Evolutionary conservation across 2,113 vertebrate genomes (phyloP).

Genomic region (Ahaetulla prasina): DNA sequence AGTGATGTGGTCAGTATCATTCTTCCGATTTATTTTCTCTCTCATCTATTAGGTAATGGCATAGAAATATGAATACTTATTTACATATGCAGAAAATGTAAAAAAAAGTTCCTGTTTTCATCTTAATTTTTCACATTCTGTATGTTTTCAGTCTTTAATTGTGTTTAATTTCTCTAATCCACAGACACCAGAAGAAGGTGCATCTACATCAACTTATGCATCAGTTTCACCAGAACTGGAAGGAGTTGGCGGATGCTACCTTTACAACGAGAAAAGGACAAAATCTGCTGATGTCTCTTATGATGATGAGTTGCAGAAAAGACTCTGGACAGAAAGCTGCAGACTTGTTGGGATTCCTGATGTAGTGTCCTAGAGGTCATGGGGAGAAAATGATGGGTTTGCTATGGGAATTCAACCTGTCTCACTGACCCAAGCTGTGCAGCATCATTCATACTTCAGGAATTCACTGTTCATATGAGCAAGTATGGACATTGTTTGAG

Average conservation of each 20-base stretch:
- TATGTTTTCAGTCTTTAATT: background rate
- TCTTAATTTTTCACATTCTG: background rate
- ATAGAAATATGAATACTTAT: background rate
- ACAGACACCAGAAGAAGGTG: constrained; percentile 85
- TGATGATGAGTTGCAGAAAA: constrained; percentile 71
- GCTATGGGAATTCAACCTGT: constrained; percentile 42
- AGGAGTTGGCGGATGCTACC: constrained; percentile 79
- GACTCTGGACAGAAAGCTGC: constrained; percentile 84
- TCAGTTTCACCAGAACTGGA: constrained; percentile 76
- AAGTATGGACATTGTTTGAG: constrained; percentile 56
- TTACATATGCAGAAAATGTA: background rate
- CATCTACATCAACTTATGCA: constrained; percentile 75
- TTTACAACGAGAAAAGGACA: constrained; percentile 79
- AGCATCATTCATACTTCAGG: constrained; percentile 54
- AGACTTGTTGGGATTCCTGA: constrained; percentile 69
- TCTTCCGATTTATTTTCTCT: background rate
- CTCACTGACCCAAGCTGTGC: constrained; percentile 41
- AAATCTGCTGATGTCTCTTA: constrained; percentile 71
- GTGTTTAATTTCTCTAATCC: constrained; percentile 12
- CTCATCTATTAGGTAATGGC: background rate
- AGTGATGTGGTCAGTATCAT: background rate
- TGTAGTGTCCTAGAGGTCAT: constrained; percentile 1
- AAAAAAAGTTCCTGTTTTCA: background rate
- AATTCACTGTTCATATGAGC: constrained; percentile 58
- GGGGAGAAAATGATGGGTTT: constrained; percentile 39